Evolutionary conservation across 2,113 vertebrate species (phyloP).

Genomic region (Cricetomys ansorgei): DNA sequence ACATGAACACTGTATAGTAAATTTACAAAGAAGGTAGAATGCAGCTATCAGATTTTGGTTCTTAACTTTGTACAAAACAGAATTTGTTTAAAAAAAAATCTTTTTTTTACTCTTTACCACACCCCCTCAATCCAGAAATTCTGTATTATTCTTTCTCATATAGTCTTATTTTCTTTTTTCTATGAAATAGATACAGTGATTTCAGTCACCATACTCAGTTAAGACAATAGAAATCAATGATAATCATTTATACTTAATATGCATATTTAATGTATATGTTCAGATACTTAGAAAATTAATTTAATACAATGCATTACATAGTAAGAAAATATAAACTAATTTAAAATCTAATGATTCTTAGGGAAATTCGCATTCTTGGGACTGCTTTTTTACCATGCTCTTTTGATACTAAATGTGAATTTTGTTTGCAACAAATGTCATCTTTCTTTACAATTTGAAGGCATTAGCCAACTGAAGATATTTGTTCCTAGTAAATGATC

Average conservation of each 20-base stretch:
- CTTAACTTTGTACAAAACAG: not conserved
- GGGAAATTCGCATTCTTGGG: not conserved
- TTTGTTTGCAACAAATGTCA: not conserved
- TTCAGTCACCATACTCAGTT: not conserved
- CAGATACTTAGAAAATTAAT: not conserved
- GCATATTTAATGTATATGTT: not conserved
- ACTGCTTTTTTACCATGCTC: rapidly evolving
- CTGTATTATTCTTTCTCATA: not conserved
- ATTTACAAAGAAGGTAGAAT: conserved; percentile 35
- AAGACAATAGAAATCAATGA: not conserved
- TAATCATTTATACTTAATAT: not conserved
- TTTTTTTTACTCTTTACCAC: not conserved
- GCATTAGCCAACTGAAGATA: not conserved
- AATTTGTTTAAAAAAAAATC: not conserved
- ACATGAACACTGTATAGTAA: rapidly evolving
- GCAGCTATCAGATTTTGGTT: conserved; percentile 12
- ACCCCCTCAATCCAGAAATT: not conserved
- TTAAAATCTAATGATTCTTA: not conserved
- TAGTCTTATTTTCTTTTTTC: not conserved
- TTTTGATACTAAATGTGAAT: not conserved
- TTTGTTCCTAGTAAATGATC: not conserved
- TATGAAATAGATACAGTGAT: not conserved
- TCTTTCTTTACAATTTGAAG: not conserved
- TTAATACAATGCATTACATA: not conserved
- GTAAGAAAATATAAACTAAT: not conserved